phyloP scores from a whole-genome alignment of 2,888 invertebrate species.

The Agrilus biguttatus region DNA sequence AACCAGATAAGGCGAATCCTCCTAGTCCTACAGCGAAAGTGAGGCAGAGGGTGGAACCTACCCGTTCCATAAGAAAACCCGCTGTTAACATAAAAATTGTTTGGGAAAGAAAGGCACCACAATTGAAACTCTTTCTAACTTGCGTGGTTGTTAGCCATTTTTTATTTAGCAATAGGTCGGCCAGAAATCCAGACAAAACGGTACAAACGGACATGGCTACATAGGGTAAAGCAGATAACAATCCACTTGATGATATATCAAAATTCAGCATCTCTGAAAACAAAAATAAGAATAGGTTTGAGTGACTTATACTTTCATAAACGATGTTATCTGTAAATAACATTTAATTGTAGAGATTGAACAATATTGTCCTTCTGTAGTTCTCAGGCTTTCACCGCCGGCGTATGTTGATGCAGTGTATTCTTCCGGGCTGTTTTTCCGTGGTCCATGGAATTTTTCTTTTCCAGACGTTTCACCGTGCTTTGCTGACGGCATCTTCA shows the following conservation, averaged over 20 bases:
- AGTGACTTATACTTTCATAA: not conserved
- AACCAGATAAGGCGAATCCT: slow-evolving; percentile 87
- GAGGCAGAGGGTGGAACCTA: slow-evolving; percentile 62
- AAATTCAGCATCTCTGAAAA: slow-evolving; percentile 55
- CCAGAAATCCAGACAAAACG: slow-evolving; percentile 66
- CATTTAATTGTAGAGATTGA: too few relatives aligned
- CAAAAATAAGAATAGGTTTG: not conserved
- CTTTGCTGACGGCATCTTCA: too few relatives aligned
- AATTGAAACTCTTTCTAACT: slow-evolving; percentile 54
- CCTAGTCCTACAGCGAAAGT: slow-evolving; percentile 82
- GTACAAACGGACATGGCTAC: slow-evolving; percentile 73
- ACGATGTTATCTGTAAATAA: not conserved
- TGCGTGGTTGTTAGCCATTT: slow-evolving; percentile 57
- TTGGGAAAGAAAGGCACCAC: slow-evolving; percentile 60
- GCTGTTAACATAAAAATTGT: slow-evolving; percentile 76
- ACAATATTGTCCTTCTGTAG: too few relatives aligned
- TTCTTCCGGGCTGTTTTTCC: too few relatives aligned
- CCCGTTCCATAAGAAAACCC: slow-evolving; percentile 54
- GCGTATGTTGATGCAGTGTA: too few relatives aligned
- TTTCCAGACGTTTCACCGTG: too few relatives aligned
- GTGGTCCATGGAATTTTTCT: too few relatives aligned
- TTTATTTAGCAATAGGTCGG: slow-evolving; percentile 59
- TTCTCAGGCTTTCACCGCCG: too few relatives aligned
- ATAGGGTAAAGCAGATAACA: slow-evolving; percentile 76
- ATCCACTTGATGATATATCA: slow-evolving; percentile 64